These are phyloP conservation scores for Mellilla xanthometata DNA, from an alignment of 2,888 invertebrate species.

Conservation along the genomic window DNA sequence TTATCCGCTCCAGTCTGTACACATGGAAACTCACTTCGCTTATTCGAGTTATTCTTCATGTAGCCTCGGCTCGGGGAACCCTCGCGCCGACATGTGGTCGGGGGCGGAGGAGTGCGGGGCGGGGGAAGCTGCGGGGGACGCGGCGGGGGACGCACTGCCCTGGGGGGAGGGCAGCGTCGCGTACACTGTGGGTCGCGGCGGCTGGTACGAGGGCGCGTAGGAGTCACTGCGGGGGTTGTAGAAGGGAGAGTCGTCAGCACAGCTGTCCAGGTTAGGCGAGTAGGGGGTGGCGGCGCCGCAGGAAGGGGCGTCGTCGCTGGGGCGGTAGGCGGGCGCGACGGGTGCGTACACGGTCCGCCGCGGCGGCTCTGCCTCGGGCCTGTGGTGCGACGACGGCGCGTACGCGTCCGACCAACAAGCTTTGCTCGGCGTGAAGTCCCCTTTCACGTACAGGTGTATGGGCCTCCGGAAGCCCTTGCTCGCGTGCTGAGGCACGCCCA, in stretches of 20 bases:
- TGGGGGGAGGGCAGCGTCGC: slow-evolving; percentile 74
- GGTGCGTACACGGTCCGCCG: slow-evolving; percentile 78
- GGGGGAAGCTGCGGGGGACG: slow-evolving; percentile 67
- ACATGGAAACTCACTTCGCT: not conserved
- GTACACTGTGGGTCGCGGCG: slow-evolving; percentile 76
- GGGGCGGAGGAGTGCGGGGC: slow-evolving; percentile 53
- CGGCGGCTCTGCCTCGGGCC: slow-evolving; percentile 80
- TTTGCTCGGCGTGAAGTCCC: slow-evolving; percentile 85
- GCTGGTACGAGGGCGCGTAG: slow-evolving; percentile 77
- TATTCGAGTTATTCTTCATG: slow-evolving; percentile 56
- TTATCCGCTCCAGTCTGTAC: not conserved
- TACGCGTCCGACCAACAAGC: slow-evolving; percentile 85
- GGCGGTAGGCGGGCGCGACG: slow-evolving; percentile 70
- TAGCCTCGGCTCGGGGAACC: slow-evolving; percentile 50
- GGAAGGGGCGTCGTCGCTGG: slow-evolving; percentile 77
- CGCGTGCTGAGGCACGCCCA: slow-evolving; percentile 91
- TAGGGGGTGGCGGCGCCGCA: slow-evolving; percentile 78
- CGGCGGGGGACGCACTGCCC: slow-evolving; percentile 66
- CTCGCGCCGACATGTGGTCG: slow-evolving; percentile 52
- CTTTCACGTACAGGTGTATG: slow-evolving; percentile 86
- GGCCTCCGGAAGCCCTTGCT: slow-evolving; percentile 95
- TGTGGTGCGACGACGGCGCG: slow-evolving; percentile 84
- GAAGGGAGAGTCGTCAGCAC: slow-evolving; percentile 76
- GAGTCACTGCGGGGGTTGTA: slow-evolving; percentile 79
- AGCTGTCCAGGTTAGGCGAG: slow-evolving; percentile 72